These are phyloP conservation scores for Lobophora halterata DNA, from an alignment of 2,888 invertebrate genomes.

Conservation along the genomic window DNA sequence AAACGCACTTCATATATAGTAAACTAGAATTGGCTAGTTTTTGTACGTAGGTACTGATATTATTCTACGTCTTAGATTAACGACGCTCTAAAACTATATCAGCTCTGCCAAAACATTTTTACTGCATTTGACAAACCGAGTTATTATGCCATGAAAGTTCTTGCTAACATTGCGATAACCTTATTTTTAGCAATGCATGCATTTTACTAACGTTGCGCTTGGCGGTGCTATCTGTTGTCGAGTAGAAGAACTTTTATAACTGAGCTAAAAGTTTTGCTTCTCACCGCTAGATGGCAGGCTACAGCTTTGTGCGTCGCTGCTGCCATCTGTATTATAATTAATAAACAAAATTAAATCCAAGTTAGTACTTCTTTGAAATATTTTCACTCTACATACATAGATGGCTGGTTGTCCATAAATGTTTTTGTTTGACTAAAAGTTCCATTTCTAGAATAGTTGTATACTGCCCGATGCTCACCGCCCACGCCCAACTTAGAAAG, in stretches of 20 bases:
- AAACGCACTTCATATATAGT: too few species aligned
- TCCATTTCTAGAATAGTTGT: too few species aligned
- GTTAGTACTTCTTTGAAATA: background rate
- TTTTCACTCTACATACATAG: background rate
- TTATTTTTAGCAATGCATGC: constrained; percentile 2
- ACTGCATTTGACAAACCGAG: constrained; percentile 24
- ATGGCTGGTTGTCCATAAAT: constrained; percentile 11
- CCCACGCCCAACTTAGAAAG: too few species aligned
- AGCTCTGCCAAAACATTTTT: constrained; percentile 23
- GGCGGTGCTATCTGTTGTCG: constrained; percentile 40
- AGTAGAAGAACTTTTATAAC: constrained; percentile 34
- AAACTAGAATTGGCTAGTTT: too few species aligned
- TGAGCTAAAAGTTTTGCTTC: constrained; percentile 21
- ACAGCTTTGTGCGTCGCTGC: background rate
- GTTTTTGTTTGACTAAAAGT: too few species aligned
- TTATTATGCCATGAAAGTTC: constrained; percentile 21
- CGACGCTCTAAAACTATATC: constrained; percentile 26
- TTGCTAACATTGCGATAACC: constrained; percentile 6
- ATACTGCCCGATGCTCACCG: too few species aligned
- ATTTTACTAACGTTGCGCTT: constrained; percentile 24
- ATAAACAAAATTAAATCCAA: background rate
- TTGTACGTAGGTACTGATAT: background rate
- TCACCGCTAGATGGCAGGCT: constrained; percentile 31
- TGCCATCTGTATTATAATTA: constrained; percentile 15
- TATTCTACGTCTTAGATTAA: constrained; percentile 19